phyloP scores from a whole-genome alignment of 1,140 invertebrate genomes.

The Drosophila busckii region DNA sequence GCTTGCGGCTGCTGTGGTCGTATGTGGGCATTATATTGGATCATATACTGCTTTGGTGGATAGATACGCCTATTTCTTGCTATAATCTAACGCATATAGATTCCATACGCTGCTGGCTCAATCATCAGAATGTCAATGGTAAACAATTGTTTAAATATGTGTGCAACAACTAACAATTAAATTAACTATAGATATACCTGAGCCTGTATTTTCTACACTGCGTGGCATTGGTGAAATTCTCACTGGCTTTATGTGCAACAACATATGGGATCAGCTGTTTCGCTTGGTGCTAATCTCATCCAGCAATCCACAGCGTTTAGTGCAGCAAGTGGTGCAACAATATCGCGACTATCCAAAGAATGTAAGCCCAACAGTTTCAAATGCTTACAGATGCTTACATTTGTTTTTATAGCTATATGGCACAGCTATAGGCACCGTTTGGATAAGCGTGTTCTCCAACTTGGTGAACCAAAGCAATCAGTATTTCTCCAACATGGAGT shows the following conservation, averaged over 20 bases:
- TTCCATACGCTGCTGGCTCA: slow-evolving; percentile 84
- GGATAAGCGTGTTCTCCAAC: slow-evolving; percentile 67
- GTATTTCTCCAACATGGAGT: slow-evolving; percentile 61
- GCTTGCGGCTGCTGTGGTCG: slow-evolving; percentile 84
- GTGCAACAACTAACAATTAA: neutral
- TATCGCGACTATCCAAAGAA: slow-evolving; percentile 62
- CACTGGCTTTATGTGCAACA: slow-evolving; percentile 85
- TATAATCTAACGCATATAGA: slow-evolving; percentile 84
- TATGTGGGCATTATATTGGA: slow-evolving; percentile 87
- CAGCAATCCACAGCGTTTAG: slow-evolving; percentile 37
- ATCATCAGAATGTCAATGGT: slow-evolving; percentile 82
- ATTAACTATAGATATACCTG: slow-evolving; percentile 81
- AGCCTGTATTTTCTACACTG: slow-evolving; percentile 83
- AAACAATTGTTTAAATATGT: neutral
- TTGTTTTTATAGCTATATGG: slow-evolving; percentile 39
- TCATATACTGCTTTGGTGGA: slow-evolving; percentile 90
- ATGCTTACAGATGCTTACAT: too few species aligned
- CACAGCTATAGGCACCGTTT: slow-evolving; percentile 63
- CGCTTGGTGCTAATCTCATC: slow-evolving; percentile 63
- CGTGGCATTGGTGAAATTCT: slow-evolving; percentile 87
- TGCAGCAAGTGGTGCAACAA: slow-evolving; percentile 52
- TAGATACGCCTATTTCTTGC: slow-evolving; percentile 83
- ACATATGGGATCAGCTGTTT: slow-evolving; percentile 88
- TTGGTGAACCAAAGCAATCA: slow-evolving; percentile 69
- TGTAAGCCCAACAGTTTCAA: too few species aligned